Base-by-base conservation (phyloP, 2,797 vertebrate species). In the Amniataba percoides region DNA sequence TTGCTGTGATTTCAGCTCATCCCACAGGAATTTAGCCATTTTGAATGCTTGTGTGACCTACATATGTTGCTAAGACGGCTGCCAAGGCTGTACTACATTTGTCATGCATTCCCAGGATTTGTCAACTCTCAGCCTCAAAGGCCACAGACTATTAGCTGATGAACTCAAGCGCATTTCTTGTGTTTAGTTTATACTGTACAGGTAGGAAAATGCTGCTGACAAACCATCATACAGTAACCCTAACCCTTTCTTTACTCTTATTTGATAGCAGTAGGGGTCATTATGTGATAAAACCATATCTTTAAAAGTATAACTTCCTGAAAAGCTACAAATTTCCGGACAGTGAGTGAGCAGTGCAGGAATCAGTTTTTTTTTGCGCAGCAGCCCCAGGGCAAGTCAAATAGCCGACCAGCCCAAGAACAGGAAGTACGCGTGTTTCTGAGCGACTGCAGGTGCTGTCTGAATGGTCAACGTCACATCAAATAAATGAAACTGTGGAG, bases 371-470 rank as follows among this genome's bases (percentile, higher is more conserved):
- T 49, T 76, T 65, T 67, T 23, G 67, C 1, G 2, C 42, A 27
- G 25, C 1, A 2, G 58, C 84, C 63, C 7, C 0, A 21, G 46
- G 77, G 59, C 51, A 62, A 78, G 58, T 73, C 34, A 52, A 65
- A 70, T 60, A 66, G 31, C n/a, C 14, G 7, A n/a, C 40, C 58
- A 59, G 48, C 55, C 34, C 25, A 52, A 43, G 10, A 53, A 36
- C 75, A 82, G 74, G 71, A 87, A 77, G 72, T 61, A 31, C 31
- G 51, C 36, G 34, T 66, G 60, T 55, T 42, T 55, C 39, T 77
- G 40, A 63, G 59, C 49, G n/a, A 75, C 27, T 81, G 87, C 66
- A 74, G 84, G 34, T 73, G 75, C 70, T 49, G 77, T 82, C 63
- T 60, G 36, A 74, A 36, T 15, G 15, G 8, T n/a, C 19, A 40